Evolutionary conservation across 2,113 vertebrate species (phyloP), one percentile per base, ranked within the genome.

Genomic region (Aspidoscelis tigris): DNA sequence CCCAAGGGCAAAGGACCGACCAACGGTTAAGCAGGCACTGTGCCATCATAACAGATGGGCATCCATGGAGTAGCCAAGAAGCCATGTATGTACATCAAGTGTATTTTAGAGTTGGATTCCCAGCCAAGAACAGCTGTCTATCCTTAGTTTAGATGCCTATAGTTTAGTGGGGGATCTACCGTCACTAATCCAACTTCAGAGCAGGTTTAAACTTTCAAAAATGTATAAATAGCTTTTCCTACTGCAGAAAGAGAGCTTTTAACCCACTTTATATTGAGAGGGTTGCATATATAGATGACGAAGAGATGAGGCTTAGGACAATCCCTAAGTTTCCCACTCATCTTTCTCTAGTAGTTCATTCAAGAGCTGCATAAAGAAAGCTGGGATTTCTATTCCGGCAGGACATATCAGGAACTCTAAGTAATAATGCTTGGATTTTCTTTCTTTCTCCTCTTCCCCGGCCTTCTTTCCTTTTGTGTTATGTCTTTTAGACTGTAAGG

Each of bases 151-250:
- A 93, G 86, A 50, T 94, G 92, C 93, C 89, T 93, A 89, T 88
- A 94, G 90, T 94, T 93, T 92, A 93, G 91, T 85, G 83, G 90
- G 84, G 86, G 90, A 94, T 93, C 93, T 93, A 87, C 92, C 89
- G 88, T 33, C 82, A 88, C 92, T 95, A 95, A 94, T 94, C 93
- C 93, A 90, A 87, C 92, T 90, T 95, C 93, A 93, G 94, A 93
- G 92, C 86, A 86, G 91, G 91, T 88, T 94, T 95, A 91, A 79
- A 87, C 91, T 95, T 94, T 93, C 93, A 92, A 88, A 92, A 89
- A 80, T 90, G 92, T 95, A 94, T 93, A 94, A 94, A 94, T 95
- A 95, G 92, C 84, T 80, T 78, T 68, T 80, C 11, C 91, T 85
- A 81, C 89, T 81, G 88, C 90, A 21, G 89, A 88, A 85, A 88